These are phyloP conservation scores for Phenganax marumi DNA, from an alignment of 92 coral and sea anemone genomes.

Conservation along the genomic window DNA sequence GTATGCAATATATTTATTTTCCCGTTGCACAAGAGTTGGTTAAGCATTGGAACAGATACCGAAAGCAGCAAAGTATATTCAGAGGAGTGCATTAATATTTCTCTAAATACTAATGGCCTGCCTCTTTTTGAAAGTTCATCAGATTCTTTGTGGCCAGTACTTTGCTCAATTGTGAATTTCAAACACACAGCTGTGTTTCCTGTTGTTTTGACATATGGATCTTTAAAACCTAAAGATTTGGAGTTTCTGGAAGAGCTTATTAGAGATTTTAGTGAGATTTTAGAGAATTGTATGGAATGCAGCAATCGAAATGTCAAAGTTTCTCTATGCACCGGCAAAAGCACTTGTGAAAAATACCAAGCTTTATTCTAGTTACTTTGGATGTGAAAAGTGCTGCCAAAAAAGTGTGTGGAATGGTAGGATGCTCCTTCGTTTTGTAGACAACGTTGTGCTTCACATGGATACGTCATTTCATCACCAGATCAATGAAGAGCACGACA, in stretches of 20 bases:
- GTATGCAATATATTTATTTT: conserved; percentile 20
- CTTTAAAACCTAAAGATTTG: conserved; percentile 14
- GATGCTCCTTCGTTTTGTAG: conserved; percentile 12
- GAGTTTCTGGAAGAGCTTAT: conserved; percentile 8
- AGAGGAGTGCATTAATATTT: not conserved
- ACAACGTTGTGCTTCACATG: conserved; percentile 1
- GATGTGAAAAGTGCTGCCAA: not conserved
- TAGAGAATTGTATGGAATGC: conserved; percentile 17
- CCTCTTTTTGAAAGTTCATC: conserved; percentile 14
- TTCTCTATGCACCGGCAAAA: conserved; percentile 30
- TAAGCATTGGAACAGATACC: conserved; percentile 2
- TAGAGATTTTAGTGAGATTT: conserved; percentile 17
- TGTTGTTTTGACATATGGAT: conserved; percentile 23
- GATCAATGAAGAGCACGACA: conserved; percentile 13
- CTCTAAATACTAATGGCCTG: conserved; percentile 13
- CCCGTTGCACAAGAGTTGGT: not conserved
- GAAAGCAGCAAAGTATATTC: not conserved
- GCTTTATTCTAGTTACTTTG: not conserved
- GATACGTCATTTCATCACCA: conserved; percentile 10
- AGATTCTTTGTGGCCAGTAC: conserved; percentile 29
- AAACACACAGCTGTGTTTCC: conserved; percentile 22
- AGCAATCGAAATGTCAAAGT: conserved; percentile 7
- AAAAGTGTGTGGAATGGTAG: conserved; percentile 14
- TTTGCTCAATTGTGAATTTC: conserved; percentile 33
- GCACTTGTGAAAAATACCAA: conserved; percentile 24